Conservation (phyloP, 2,888 invertebrate genomes). For the Tiliacea aurago region DNA sequence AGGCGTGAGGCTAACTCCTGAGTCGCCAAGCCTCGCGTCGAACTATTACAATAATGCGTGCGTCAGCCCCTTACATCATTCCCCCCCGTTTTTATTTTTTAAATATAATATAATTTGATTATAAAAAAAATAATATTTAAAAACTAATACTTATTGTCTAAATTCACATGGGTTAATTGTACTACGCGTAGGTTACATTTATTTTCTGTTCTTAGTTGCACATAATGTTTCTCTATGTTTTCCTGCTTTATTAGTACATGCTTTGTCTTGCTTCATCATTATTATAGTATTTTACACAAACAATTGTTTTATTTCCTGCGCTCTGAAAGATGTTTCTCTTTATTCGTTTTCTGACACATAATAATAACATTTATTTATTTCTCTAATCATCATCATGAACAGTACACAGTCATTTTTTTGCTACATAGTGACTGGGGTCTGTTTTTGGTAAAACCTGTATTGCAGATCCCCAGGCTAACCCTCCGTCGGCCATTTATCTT, state of each 20-base stretch:
- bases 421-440: too few species aligned
- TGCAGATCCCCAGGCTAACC: too few species aligned
- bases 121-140: background rate
- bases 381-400: too few species aligned
- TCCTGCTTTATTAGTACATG: too few species aligned
- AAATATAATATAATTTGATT: background rate
- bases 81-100: background rate
- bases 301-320: constrained; percentile 1
- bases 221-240: background rate
- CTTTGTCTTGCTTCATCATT: background rate
- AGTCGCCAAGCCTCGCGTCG: too few species aligned
- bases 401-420: too few species aligned
- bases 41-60: too few species aligned
- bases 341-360: too few species aligned
- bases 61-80: background rate
- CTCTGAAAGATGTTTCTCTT: background rate
- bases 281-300: background rate
- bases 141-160: background rate
- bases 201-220: background rate
- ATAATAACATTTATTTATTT: too few species aligned
- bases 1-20: too few species aligned
- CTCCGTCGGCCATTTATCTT: too few species aligned
- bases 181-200: background rate
- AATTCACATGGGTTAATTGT: constrained; percentile 1
- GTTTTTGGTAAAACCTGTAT: too few species aligned